phyloP scores from a whole-genome alignment of 2,888 invertebrate species.

The Sipha maydis region DNA sequence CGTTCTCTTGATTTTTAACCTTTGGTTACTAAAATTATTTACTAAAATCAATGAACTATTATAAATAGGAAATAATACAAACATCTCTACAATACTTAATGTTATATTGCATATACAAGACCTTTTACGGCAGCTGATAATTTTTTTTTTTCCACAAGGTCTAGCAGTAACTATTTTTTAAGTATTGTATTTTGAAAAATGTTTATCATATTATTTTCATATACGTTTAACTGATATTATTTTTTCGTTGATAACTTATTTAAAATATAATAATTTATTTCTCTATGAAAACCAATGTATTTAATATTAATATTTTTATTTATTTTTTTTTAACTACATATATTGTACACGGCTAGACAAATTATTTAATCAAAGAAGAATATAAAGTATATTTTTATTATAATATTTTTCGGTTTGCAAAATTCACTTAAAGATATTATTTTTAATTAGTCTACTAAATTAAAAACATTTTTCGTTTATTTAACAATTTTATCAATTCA shows the following conservation, averaged over 20 bases:
- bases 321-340: no score
- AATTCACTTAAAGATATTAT: neutral
- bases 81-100: constrained; percentile 1
- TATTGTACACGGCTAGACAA: neutral
- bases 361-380: neutral
- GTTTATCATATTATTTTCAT: neutral
- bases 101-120: constrained; percentile 38
- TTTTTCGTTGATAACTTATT: neutral
- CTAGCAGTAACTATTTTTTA: neutral
- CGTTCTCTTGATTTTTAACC: constrained; percentile 25
- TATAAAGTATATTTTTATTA: neutral
- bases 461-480: constrained; percentile 6
- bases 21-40: neutral
- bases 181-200: neutral
- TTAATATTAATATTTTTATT: neutral
- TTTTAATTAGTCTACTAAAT: neutral
- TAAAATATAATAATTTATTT: no score
- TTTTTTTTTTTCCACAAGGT: neutral
- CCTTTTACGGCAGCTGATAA: constrained; percentile 17
- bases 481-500: neutral
- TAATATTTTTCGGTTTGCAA: neutral
- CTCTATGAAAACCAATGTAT: no score
- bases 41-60: neutral
- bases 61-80: constrained; percentile 14
- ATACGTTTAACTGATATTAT: neutral